Evolutionary conservation across 2,888 invertebrate genomes (phyloP), one percentile per base, ranked within the genome.

Genomic region (Cyaniris semiargus): DNA sequence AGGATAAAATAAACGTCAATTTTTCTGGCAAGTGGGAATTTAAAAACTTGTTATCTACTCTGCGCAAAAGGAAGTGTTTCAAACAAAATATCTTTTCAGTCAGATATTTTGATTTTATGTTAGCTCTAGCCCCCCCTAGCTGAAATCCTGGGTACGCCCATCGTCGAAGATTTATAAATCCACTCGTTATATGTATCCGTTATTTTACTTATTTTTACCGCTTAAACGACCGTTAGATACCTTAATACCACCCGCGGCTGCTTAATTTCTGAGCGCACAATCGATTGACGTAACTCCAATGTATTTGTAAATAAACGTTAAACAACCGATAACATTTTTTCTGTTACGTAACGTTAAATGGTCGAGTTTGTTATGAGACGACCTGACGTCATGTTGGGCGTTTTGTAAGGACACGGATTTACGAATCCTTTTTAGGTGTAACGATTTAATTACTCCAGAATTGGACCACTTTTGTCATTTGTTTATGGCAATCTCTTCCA

Each of bases 261-360:
- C 27, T 31, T 27, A 18, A 27, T 66, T 66, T 13, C 23, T 18
- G 1, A 66, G 27, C 27, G 27, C 27, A 27, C 21, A 31, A 66
- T 27, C 66, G n/a, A 38, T 38, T n/a, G 38, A 34, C 10, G 38
- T 21, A 48, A 74, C 48, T 8, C 7, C 74, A 44, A 27, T 44
- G 8, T 72, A 44, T 72, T 74, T 74, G 18, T 74, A 74, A 74
- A 74, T 23, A 27, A 44, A 53, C 44, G 18, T 48, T 23, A 21
- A 31, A 44, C 23, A 48, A 53, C 48, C 74, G 74, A 74, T 74
- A 74, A 15, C 21, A 44, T 44, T 48, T 15, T 18, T 48, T 23
- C 15, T 23, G 48, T 74, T 74, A 53, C 48, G 27, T 74, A 74
- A 48, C 27, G 0, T 38, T 15, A 18, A 74, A 74, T 27, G 48